Base-by-base conservation (phyloP, 1,140 invertebrate species). In the Rhagoletis pomonella region DNA sequence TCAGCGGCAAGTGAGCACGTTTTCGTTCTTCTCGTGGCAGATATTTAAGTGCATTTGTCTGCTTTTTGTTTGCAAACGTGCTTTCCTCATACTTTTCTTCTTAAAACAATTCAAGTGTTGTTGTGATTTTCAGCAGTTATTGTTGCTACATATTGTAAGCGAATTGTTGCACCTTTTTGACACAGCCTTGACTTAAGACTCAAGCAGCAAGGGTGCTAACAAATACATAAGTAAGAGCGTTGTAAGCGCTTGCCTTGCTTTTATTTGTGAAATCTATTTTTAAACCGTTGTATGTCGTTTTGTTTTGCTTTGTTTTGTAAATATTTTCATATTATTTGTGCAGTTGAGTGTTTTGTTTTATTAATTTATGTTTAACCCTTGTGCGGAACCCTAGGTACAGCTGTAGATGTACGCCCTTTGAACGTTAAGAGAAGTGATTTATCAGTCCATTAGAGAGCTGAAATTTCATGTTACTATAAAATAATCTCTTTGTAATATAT, bases 161-260 rank as follows among this genome's bases (percentile, higher is more conserved):
- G n/a, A 55, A 55, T 19, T 81, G 73, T 55, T 81, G 73, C 73
- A 81, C 73, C 73, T 81, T 81, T 81, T 81, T 81, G 50, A 47
- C 50, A 81, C 73, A 81, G 47, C 73, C 47, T 81, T 81, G 73
- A 58, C 73, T 81, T n/a, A 81, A 55, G 50, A 14, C 19, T 81
- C 17, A 81, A 50, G 73, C n/a, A 19, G 73, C 4, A 29, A 10
- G 19, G 5, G 73, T 19, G n/a, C 67, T 14, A 73, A 73, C 67
- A 73, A n/a, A 50, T 39, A 10, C 42, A 73, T 47, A 55, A 55
- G 47, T 19, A n/a, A n/a, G n/a, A n/a, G n/a, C n/a, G n/a, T n/a
- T n/a, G n/a, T n/a, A 55, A 55, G 10, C 44, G 6, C 47, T 77
- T 77, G 17, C 47, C 47, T 77, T 77, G 17, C 47, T 44, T 44